phyloP scores from a whole-genome alignment of 64 coral and sea anemone genomes.

The Stichodactyla mertensii region DNA sequence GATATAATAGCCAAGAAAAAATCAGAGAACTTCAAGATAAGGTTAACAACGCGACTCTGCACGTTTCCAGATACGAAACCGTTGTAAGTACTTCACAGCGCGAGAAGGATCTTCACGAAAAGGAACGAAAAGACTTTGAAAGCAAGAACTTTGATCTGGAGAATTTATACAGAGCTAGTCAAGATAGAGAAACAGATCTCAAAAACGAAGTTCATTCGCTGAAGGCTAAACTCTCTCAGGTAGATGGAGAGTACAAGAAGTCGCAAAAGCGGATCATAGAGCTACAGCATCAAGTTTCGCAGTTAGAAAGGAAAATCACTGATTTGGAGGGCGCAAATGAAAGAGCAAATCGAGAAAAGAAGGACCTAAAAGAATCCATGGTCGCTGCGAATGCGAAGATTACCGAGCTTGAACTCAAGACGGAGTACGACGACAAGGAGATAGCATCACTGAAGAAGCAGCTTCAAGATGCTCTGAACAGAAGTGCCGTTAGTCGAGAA shows the following conservation, averaged over 20 bases:
- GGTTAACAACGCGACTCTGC: conserved; percentile 52
- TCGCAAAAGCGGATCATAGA: conserved; percentile 87
- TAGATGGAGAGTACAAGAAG: conserved; percentile 84
- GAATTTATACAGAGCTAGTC: conserved; percentile 66
- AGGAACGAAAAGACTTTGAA: conserved; percentile 57
- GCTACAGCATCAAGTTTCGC: conserved; percentile 56
- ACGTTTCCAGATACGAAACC: conserved; percentile 69
- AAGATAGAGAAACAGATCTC: conserved; percentile 73
- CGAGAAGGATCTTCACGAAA: conserved; percentile 39
- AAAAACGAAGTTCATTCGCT: conserved; percentile 69
- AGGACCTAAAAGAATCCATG: conserved; percentile 70
- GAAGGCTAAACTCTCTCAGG: conserved; percentile 50
- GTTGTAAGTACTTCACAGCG: conserved; percentile 54
- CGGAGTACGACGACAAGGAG: conserved; percentile 75
- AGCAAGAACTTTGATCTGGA: conserved; percentile 61
- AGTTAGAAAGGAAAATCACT: conserved; percentile 59
- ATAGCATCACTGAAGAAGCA: conserved; percentile 78
- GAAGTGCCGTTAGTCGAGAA: conserved; percentile 57
- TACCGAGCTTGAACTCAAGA: conserved; percentile 86
- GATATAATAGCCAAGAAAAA: conserved; percentile 68
- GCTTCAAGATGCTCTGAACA: conserved; percentile 67
- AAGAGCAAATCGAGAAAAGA: conserved; percentile 55
- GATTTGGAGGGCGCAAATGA: conserved; percentile 69
- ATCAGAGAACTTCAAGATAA: conserved; percentile 78
- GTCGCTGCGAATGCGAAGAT: conserved; percentile 62